Conservation (phyloP, 2,888 invertebrate genomes). For the Lochmaea capreae region DNA sequence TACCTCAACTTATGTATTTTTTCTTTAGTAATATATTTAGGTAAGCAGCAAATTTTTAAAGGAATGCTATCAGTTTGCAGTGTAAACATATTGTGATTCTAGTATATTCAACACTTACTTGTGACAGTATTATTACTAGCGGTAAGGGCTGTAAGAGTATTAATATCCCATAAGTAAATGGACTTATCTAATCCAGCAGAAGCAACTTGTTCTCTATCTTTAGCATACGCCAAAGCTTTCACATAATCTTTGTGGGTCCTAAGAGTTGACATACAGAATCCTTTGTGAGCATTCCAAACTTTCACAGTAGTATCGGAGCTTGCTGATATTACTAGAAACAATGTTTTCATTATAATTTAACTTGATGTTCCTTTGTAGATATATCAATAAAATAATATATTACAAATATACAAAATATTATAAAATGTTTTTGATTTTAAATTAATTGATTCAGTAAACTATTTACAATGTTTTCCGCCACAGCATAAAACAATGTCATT, state of each 20-base stretch:
- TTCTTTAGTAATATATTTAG: too few species aligned
- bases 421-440: background rate
- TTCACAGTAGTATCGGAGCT: slow-evolving; percentile 99
- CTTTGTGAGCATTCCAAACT: slow-evolving; percentile 99
- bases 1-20: background rate
- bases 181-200: slow-evolving; percentile 97
- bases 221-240: slow-evolving; percentile 96
- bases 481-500: slow-evolving; percentile 99
- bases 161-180: slow-evolving; percentile 99
- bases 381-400: background rate
- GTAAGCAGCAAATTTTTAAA: too few species aligned
- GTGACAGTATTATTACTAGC: slow-evolving; percentile 99
- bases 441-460: background rate
- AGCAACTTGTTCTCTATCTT: slow-evolving; percentile 94
- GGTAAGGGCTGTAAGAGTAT: slow-evolving; percentile 95
- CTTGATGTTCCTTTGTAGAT: background rate
- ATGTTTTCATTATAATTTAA: background rate
- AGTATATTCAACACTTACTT: slow-evolving; percentile 69
- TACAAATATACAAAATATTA: background rate
- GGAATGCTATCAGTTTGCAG: background rate
- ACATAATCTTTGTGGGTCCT: slow-evolving; percentile 99
- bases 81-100: background rate
- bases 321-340: slow-evolving; percentile 90
- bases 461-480: slow-evolving; percentile 91
- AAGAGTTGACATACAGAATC: slow-evolving; percentile 98